Evolutionary conservation across 2,797 vertebrate species (phyloP), one percentile per base, ranked within the genome.

Genomic region (Mastacembelus armatus): DNA sequence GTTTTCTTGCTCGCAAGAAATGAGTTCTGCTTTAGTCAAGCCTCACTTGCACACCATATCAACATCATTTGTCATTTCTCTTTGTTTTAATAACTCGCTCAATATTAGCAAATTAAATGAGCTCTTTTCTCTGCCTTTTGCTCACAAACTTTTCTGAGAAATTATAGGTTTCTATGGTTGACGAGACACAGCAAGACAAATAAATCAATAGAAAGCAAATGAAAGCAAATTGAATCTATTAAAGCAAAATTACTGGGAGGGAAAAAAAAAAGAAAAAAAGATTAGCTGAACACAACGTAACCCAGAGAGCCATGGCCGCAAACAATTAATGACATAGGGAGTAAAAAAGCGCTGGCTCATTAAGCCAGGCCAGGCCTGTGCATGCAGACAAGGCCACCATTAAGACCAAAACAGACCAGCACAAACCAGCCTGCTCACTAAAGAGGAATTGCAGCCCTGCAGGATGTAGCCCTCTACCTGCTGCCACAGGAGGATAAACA

Each of bases 161-260:
- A 88, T 92, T 85, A 87, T 74, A 79, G 78, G 85, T 87, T 90
- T 90, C 79, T 85, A 74, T 78, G 90, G 57, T 90, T 88, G 88
- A 90, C 83, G 47, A 88, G 85, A 90, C 89, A 86, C 85, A 90
- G 81, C 84, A 61, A 88, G 84, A 91, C 89, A 87, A 91, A 89
- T 88, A 86, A 92, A 92, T 93, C 91, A 89, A 93, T 91, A 88
- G 58, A 18, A 68, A 85, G 78, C 83, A 92, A 92, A 93, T 91
- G 89, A 90, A 91, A 91, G 91, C 88, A 92, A 93, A 93, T 91
- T 91, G 87, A 91, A 92, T 87, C 84, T 86, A 88, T 90, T 83
- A 89, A 91, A 86, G 84, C 67, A 85, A 85, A 91, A 91, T 90
- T 89, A 87, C 84, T 27, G 64, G n/a, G 67, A 70, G 72, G 59